Base-by-base conservation (phyloP, 2,888 invertebrate genomes). In the Xanthorhoe spadicearia region DNA sequence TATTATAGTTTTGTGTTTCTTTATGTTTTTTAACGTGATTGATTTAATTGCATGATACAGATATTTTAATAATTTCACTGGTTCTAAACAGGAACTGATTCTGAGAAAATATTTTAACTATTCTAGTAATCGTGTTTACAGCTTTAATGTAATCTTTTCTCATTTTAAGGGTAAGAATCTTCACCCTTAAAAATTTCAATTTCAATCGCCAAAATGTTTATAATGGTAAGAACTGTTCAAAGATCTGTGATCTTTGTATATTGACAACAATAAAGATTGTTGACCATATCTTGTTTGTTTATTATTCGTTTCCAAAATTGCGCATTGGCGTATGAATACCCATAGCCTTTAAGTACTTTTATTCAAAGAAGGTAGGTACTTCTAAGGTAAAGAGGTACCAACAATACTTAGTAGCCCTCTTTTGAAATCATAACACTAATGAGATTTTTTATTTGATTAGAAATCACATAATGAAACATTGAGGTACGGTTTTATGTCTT, bases 181-280 rank as follows among this genome's bases (percentile, higher is more conserved):
- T 32, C 7, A 4, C 0, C 8, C 32, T 32, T 7, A 32, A 32
- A 7, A 7, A 43, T 13, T 13, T 48, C 15, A 54, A 50, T 43
- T 54, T 0, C 32, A 19, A 46, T 50, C 56, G 74, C 80, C 84
- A 83, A 81, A 83, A 81, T 85, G 79, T 82, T 82, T 82, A 77
- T 72, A 81, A 83, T 83, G 84, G 82, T 84, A 82, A 76, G 71
- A 79, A 84, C 77, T 82, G 81, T 83, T 81, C 83, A 80, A 83
- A 88, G 90, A 85, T 90, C 87, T 88, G 86, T 85, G 89, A 89
- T 90, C 90, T 90, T 90, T 90, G 87, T 83, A 78, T 82, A 80
- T 84, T 84, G 82, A 85, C 85, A 86, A 82, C 84, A 91, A 89
- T 89, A 90, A 89, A 90, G 46, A 72, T 86, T 89, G 90, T 91